Evolutionary conservation across 2,797 vertebrate genomes (phyloP).

Genomic region (Myotis daubentonii): DNA sequence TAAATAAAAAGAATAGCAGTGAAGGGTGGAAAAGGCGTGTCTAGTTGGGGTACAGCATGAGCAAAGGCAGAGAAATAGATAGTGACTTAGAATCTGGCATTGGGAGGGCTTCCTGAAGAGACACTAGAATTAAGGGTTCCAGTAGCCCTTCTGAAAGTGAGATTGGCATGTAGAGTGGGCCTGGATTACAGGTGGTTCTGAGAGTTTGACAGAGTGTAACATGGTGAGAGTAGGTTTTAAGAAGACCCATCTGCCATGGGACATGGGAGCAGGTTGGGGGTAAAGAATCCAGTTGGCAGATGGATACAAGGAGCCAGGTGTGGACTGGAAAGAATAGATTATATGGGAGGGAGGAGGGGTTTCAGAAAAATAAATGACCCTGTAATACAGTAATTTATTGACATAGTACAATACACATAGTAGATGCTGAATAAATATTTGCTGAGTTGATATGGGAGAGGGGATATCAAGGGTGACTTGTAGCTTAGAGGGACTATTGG

Average conservation of each 20-base stretch:
- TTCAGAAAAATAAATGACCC: conserved; percentile 13
- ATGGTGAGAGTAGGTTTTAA: not conserved
- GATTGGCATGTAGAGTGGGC: not conserved
- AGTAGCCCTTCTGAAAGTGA: not conserved
- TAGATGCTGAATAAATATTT: conserved; percentile 52
- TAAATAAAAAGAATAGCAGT: not conserved
- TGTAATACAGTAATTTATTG: not conserved
- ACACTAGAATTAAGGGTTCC: not conserved
- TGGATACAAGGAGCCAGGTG: not conserved
- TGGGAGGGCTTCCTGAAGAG: not conserved
- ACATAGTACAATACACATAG: not conserved
- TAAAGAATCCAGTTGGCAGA: not conserved
- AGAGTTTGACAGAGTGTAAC: not conserved
- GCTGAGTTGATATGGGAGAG: conserved; percentile 25
- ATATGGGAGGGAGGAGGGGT: not conserved
- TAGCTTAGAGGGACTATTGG: not conserved
- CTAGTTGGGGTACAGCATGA: not conserved
- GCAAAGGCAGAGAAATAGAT: not conserved
- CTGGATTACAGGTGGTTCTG: not conserved
- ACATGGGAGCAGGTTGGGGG: not conserved
- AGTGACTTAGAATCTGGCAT: not conserved
- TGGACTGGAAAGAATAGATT: not conserved
- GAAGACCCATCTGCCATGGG: not conserved
- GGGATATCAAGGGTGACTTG: not conserved
- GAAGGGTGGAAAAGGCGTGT: not conserved